phyloP scores from a whole-genome alignment of 1,140 invertebrate species.

The Rhagoletis pomonella region DNA sequence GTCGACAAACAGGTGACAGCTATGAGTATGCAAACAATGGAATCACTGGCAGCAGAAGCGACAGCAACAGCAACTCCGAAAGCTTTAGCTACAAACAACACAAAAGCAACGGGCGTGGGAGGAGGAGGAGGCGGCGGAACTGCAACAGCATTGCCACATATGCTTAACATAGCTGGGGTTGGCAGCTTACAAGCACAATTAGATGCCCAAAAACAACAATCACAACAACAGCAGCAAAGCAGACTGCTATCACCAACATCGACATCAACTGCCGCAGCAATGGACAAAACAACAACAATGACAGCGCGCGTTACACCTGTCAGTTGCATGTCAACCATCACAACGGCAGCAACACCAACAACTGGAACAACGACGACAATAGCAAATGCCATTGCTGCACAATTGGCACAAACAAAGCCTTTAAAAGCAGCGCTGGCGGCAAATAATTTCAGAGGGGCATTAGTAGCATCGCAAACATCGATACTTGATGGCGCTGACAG shows the following conservation, averaged over 20 bases:
- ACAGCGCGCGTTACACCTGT: not conserved
- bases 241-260: not conserved
- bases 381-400: constrained; percentile 55
- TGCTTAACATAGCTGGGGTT: constrained; percentile 3
- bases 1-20: constrained; percentile 55
- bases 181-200: not conserved
- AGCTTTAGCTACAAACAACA: not conserved
- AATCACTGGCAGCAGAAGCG: constrained; percentile 26
- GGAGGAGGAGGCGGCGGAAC: not conserved
- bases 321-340: constrained; percentile 47
- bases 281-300: constrained; percentile 8
- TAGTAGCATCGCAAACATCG: constrained; percentile 48
- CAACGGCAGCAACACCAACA: constrained; percentile 41
- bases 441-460: constrained; percentile 47
- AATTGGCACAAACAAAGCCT: constrained; percentile 61
- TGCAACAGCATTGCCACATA: constrained; percentile 53
- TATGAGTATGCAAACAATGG: constrained; percentile 55
- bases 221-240: not conserved
- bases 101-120: not conserved
- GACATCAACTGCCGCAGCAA: constrained; percentile 16
- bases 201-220: constrained; percentile 25
- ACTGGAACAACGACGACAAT: constrained; percentile 63
- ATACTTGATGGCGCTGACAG: constrained; percentile 20
- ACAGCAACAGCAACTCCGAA: constrained; percentile 12
- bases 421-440: constrained; percentile 30